phyloP scores from a whole-genome alignment of 2,797 vertebrate species.

The Smutsia temminckii region DNA sequence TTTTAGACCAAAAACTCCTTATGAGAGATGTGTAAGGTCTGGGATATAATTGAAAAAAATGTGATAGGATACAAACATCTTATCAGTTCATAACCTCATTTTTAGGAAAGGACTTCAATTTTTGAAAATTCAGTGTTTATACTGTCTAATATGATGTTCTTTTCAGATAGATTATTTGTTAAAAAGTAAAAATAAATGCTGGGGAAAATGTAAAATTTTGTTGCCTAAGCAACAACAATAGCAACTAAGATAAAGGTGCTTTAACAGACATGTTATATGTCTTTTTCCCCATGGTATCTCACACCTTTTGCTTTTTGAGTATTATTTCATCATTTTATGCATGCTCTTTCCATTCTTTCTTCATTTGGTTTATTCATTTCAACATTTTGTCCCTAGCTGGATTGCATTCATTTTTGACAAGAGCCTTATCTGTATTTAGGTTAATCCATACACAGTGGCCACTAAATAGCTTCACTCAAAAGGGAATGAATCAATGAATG shows the following conservation, averaged over 20 bases:
- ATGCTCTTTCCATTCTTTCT: not conserved
- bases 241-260: not conserved
- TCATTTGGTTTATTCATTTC: not conserved
- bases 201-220: not conserved
- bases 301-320: not conserved
- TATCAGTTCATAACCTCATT: not conserved
- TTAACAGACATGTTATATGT: not conserved
- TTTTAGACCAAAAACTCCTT: not conserved
- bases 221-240: not conserved
- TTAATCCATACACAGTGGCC: not conserved
- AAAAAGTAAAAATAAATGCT: not conserved
- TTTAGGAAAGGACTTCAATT: not conserved
- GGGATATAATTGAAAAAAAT: no score
- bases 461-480: not conserved
- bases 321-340: not conserved
- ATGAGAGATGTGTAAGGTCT: no score
- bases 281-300: not conserved
- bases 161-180: not conserved
- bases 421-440: not conserved
- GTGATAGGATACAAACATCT: not conserved
- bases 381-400: not conserved
- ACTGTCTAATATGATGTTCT: not conserved
- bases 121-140: not conserved
- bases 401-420: not conserved
- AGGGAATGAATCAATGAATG: not conserved